Conservation (phyloP, 2,888 invertebrate species). For the Patella ulyssiponensis region DNA sequence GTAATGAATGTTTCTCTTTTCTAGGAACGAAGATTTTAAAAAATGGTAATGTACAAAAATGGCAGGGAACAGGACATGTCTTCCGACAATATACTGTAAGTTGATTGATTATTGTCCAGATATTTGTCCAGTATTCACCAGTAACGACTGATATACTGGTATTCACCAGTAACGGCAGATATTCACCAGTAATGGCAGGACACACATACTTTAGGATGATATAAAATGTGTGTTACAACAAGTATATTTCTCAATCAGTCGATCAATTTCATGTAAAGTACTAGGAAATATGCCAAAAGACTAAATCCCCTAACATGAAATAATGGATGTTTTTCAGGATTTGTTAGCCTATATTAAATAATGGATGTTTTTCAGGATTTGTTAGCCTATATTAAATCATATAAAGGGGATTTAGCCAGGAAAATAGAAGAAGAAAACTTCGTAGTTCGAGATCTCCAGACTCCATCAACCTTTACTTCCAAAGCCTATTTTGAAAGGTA, state of each 20-base stretch:
- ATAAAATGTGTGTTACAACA: too few species aligned
- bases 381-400: constrained; percentile 54
- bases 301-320: neutral
- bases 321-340: constrained; percentile 42
- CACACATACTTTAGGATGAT: too few species aligned
- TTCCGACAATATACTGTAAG: constrained; percentile 50
- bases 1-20: neutral
- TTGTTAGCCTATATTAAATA: constrained; percentile 48
- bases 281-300: neutral
- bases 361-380: constrained; percentile 48
- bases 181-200: too few species aligned
- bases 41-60: constrained; percentile 52
- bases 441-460: constrained; percentile 43
- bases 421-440: constrained; percentile 51
- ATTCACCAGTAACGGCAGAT: too few species aligned
- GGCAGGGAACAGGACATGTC: constrained; percentile 51
- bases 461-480: constrained; percentile 48
- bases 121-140: constrained; percentile 1
- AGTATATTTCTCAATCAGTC: too few species aligned
- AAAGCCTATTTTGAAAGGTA: constrained; percentile 66
- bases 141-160: neutral
- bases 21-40: constrained; percentile 45
- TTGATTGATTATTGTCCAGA: neutral
- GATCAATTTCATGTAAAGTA: too few species aligned
- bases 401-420: constrained; percentile 42